Base-by-base conservation (phyloP, 1,140 invertebrate species). In the Drosophila bocki region DNA sequence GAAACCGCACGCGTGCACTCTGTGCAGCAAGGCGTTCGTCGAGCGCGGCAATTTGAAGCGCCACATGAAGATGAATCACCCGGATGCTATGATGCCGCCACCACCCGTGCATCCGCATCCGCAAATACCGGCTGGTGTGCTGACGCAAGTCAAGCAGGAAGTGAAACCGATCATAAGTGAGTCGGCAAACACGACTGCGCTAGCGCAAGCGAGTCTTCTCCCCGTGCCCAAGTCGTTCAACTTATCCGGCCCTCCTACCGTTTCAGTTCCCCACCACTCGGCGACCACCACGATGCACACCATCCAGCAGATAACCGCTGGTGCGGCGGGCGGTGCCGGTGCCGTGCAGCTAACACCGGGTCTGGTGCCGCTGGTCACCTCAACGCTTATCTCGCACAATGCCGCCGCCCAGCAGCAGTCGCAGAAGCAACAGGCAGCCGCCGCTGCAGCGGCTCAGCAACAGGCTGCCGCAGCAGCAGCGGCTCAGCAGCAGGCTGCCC, bases 21-120 rank as follows among this genome's bases (percentile, higher is more conserved):
- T 96, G 78, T 96, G 96, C 87, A 95, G 95, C 70, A 97, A 97
- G 93, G 96, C 96, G 7, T 97, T 97, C 92, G 95, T 96, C 42
- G 96, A 96, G 83, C 96, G 96, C 80, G 95, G 95, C 54, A 96
- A 96, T 91, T 95, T 96, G 94, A 93, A 96, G 87, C 93, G 96
- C 91, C 93, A 94, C 92, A 91, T 93, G 91, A 90, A 93, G 86
- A 93, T 94, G 84, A 92, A 93, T 75, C 93, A 93, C 65, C 91
- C 91, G 68, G 91, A 92, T 93, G 88, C 91, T 65, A 90, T 92
- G 75, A 92, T 92, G 91, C 91, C 91, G 72, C 91, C 91, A 76
- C 91, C 91, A 75, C 91, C 90, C 60, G 80, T 88, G 67, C 86
- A 92, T 79, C 92, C 91, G 62, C 91, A 92, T 90, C 92, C 91